Base-by-base conservation (phyloP, 2,113 vertebrate species). In the Lasiurus cinereus region DNA sequence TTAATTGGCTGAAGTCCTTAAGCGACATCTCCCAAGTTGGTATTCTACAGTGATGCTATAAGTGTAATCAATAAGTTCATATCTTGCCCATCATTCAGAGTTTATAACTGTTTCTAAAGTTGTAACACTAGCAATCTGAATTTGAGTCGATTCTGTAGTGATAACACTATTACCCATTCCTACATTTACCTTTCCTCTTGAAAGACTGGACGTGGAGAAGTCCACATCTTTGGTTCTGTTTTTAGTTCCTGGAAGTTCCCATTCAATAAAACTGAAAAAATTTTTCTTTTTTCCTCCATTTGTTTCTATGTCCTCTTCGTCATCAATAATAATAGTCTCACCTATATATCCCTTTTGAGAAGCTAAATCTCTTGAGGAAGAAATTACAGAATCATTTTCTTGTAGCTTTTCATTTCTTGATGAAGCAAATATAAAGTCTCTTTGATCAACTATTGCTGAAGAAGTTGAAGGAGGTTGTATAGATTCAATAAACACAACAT, bases 261-360 rank as follows among this genome's bases (percentile, higher is more conserved):
- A 96, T 64, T 98, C 98, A 96, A 59, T 98, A 96, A 98, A 98
- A 98, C 86, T 97, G 92, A 96, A 98, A 98, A 96, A 95, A 98
- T 96, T 97, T 98, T 98, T 98, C 97, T 98, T 99, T 84, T 98
- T 98, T 50, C 97, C 98, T 84, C 96, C 98, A 97, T 94, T 97
- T 97, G 96, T 97, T 98, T 98, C 98, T 93, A 98, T 96, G 77
- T 99, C 99, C 94, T 99, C 99, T 98, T 99, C 99, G 69, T 99
- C 99, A 36, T 99, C 99, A 95, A 99, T 99, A 97, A 99, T 98
- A 94, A 99, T 99, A 70, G 99, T 99, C 98, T 99, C 99, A 87
- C 98, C 98, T 96, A 98, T 97, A 98, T 97, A 98, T 96, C 98
- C 98, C 91, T 98, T 98, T 43, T 98, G 97, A 97, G 98, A 98